Conservation (phyloP, 2,888 invertebrate genomes). For the Fragum fragum region DNA sequence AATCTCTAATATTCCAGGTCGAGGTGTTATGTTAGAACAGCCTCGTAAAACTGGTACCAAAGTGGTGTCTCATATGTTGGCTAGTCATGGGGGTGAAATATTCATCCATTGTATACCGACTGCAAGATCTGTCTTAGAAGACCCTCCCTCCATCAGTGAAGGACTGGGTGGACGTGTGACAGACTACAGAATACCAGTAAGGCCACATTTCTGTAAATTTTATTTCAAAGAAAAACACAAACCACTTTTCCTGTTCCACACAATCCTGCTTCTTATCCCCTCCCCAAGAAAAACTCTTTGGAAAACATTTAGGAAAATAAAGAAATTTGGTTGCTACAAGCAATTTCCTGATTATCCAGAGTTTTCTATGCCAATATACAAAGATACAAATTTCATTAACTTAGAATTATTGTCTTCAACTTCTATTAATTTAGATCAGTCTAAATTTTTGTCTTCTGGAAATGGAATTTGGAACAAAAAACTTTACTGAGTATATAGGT, state of each 20-base stretch:
- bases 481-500: no score
- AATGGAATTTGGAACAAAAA: no score
- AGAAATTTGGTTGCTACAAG: no score
- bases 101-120: conserved; percentile 97
- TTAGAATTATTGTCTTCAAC: no score
- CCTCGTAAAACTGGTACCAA: conserved; percentile 91
- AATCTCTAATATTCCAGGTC: conserved; percentile 90
- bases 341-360: conserved; percentile 1
- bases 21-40: conserved; percentile 92
- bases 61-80: conserved; percentile 96
- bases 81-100: conserved; percentile 98
- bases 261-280: neutral
- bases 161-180: conserved; percentile 97
- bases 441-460: no score
- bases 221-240: no score
- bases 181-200: conserved; percentile 92
- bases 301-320: neutral
- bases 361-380: neutral
- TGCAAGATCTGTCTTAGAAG: conserved; percentile 94
- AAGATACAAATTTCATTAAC: no score
- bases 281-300: neutral
- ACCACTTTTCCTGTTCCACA: neutral
- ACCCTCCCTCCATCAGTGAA: conserved; percentile 97
- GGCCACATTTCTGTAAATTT: conserved; percentile 41
- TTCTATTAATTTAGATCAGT: no score